Conservation (phyloP, 2,113 vertebrate species). For the Tachycineta bicolor region DNA sequence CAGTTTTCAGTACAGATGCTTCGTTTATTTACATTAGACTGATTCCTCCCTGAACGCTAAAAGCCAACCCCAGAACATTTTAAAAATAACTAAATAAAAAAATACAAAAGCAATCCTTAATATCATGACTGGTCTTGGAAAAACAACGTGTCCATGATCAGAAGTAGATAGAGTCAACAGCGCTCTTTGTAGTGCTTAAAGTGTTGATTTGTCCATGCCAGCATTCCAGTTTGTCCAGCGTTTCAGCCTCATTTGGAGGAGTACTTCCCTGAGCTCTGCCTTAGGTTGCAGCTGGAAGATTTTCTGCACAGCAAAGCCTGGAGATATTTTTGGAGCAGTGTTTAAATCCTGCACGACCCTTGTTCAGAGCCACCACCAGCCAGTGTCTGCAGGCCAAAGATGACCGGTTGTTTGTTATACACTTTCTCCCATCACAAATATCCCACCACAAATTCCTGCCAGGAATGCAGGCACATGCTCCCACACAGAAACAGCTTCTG, state of each 20-base stretch:
- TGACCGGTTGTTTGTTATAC: not conserved
- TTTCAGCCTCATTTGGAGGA: not conserved
- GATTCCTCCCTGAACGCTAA: not conserved
- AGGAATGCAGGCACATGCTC: not conserved
- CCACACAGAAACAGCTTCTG: not conserved
- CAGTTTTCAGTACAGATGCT: not conserved
- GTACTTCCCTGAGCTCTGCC: not conserved
- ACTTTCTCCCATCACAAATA: not conserved
- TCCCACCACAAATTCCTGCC: not conserved
- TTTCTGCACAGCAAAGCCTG: not conserved
- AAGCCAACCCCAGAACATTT: not conserved
- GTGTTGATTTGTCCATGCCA: not conserved
- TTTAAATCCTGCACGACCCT: not conserved
- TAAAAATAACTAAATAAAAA: not conserved
- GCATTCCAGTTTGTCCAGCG: not conserved
- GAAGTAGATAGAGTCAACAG: not conserved
- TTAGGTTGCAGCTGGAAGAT: not conserved
- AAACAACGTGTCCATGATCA: not conserved
- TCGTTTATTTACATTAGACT: not conserved
- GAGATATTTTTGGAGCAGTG: not conserved
- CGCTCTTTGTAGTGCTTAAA: rapidly evolving
- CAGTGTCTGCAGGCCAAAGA: not conserved
- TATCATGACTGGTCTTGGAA: not conserved
- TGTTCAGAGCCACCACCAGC: not conserved
- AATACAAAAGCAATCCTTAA: not conserved